Evolutionary conservation across 2,888 invertebrate genomes (phyloP), one percentile per base, ranked within the genome.

Genomic region (Lasioglossum malachurum): DNA sequence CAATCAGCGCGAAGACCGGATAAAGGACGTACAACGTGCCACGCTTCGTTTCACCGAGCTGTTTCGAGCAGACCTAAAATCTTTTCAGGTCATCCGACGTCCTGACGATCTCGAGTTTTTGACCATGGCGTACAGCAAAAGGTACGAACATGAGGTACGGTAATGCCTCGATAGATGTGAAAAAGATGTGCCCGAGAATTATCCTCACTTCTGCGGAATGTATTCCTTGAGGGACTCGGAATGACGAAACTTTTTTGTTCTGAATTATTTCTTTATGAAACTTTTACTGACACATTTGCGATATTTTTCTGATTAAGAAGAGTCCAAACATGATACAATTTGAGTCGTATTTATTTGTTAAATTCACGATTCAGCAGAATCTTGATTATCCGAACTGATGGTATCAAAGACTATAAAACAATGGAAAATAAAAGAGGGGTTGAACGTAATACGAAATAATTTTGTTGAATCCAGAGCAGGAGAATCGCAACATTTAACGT

Each of bases 1-100:
- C 91, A 89, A 91, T 92, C 91, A 88, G 79, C 78, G 81, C 60
- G 75, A 80, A 72, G 79, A 80, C 74, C 75, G 80, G 75, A 78
- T 82, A 81, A 89, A 83, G 84, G 86, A 86, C 71, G 64, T 72
- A 73, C 78, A 79, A 84, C 75, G 60, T 35, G 31, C 71, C 46
- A 53, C 38, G 82, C 80, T 82, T 82, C 71, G 84, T 80, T 84
- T 82, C 84, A 75, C 76, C 75, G 73, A 74, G 35, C 72, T 31
- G 41, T 67, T 75, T 57, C 2, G 60, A 73, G 31, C 44, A 10
- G 8, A 78, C 57, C 38, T 73, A 57, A 46, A 72, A 41, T 73
- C 75, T 83, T 75, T 83, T 78, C 84, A 49, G 31, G n/a, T 72
- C 44, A 7, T 67, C 46, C 8, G 60, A 19, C 23, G 44, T 72